phyloP scores from a whole-genome alignment of 1,140 invertebrate genomes.

The Drosophila persimilis region DNA sequence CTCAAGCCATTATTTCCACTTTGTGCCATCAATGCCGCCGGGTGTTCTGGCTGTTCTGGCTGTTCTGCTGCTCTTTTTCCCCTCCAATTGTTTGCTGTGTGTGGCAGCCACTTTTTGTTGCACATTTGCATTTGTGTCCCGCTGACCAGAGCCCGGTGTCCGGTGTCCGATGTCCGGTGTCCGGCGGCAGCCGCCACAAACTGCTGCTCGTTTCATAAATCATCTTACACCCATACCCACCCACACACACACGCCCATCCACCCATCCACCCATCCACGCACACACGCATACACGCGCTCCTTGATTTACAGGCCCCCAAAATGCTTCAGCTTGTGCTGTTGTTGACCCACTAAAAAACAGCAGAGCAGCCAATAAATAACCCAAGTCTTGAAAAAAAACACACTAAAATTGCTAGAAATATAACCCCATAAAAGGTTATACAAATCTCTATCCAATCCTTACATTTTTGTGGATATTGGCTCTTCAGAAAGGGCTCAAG shows the following conservation, averaged over 20 bases:
- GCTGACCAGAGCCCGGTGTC: not conserved
- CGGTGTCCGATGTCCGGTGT: no score
- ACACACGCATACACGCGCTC: not conserved
- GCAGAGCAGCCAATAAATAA: no score
- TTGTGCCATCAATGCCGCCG: slow-evolving; percentile 44
- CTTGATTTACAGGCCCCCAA: slow-evolving; percentile 57
- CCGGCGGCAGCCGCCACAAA: slow-evolving; percentile 43
- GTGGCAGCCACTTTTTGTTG: slow-evolving; percentile 19
- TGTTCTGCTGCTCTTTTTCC: slow-evolving; percentile 22
- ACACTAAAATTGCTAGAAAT: no score
- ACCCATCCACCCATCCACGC: not conserved
- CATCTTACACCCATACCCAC: slow-evolving; percentile 39
- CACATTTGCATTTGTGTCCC: slow-evolving; percentile 45
- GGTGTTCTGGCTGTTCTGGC: not conserved
- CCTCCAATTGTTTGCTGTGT: slow-evolving; percentile 9
- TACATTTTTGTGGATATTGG: no score
- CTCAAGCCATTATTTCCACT: slow-evolving; percentile 72
- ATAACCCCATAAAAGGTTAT: no score
- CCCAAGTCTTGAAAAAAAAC: no score
- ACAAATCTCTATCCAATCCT: no score
- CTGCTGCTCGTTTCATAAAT: slow-evolving; percentile 64
- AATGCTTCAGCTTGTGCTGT: slow-evolving; percentile 41
- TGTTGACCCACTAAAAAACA: not conserved
- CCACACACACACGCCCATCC: not conserved
- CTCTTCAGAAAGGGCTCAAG: no score